Percentiles rank a stretch among this genome's conserved stretches.
Conservation (phyloP, 2,113 vertebrate species). For the Octodon degus region DNA sequence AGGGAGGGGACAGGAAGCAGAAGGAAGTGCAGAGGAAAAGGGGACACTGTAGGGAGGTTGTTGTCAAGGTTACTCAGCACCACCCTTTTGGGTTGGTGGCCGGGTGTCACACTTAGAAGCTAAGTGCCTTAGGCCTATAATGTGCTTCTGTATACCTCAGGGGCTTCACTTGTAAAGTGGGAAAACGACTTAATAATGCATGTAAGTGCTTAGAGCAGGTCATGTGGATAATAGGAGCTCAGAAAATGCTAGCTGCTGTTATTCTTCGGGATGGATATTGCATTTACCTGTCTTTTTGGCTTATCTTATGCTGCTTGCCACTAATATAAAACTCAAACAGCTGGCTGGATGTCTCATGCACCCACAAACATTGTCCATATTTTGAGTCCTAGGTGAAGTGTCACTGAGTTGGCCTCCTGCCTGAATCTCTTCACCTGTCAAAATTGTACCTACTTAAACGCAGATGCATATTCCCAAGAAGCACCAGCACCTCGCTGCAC, state of each 20-base stretch:
- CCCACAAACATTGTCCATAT: neutral
- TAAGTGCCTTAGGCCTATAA: neutral
- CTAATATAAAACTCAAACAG: neutral
- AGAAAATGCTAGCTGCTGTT: neutral
- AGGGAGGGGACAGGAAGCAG: neutral
- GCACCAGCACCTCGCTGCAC: neutral
- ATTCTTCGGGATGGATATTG: neutral
- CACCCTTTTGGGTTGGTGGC: neutral
- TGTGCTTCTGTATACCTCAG: neutral
- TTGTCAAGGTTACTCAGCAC: neutral
- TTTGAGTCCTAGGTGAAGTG: neutral
- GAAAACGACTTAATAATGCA: neutral
- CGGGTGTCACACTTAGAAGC: neutral
- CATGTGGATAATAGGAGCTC: neutral
- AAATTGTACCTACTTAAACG: neutral
- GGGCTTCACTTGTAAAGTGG: neutral
- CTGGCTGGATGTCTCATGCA: neutral
- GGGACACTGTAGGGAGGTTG: neutral
- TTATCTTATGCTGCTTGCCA: neutral
- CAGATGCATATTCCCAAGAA: neutral
- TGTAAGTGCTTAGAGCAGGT: neutral
- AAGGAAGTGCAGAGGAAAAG: neutral
- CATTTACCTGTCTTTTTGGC: neutral
- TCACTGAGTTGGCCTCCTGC: neutral
- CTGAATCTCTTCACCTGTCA: neutral